phyloP scores from a whole-genome alignment of 2,797 vertebrate species.

The Meriones psammophilus region DNA sequence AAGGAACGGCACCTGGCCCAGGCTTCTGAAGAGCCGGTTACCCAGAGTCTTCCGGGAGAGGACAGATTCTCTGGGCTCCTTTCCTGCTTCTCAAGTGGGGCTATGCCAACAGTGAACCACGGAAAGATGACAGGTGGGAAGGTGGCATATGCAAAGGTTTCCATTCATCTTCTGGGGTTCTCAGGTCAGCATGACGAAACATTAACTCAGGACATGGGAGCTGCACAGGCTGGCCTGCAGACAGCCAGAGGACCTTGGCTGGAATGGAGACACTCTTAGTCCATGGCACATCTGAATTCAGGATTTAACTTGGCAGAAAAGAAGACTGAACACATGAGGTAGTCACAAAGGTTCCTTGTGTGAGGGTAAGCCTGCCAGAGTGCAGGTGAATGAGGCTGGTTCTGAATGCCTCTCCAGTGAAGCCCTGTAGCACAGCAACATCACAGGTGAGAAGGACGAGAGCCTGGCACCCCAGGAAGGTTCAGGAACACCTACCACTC shows the following conservation, averaged over 20 bases:
- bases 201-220: background rate
- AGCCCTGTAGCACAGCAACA: background rate
- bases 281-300: background rate
- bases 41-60: background rate
- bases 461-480: background rate
- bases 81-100: background rate
- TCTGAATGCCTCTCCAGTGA: background rate
- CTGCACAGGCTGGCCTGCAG: background rate
- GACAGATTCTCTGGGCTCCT: background rate
- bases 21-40: background rate
- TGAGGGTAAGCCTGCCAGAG: background rate
- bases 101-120: background rate
- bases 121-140: background rate
- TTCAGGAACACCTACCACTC: background rate
- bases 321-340: background rate
- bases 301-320: background rate
- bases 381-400: background rate
- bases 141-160: background rate
- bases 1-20: background rate
- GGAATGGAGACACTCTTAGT: background rate
- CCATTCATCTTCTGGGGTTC: background rate
- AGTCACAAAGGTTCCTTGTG: background rate
- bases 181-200: background rate
- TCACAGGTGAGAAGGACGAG: background rate
- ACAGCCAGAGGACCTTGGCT: background rate